Base-by-base conservation (phyloP, 2,888 invertebrate genomes). In the Hirudinaria manillensis region DNA sequence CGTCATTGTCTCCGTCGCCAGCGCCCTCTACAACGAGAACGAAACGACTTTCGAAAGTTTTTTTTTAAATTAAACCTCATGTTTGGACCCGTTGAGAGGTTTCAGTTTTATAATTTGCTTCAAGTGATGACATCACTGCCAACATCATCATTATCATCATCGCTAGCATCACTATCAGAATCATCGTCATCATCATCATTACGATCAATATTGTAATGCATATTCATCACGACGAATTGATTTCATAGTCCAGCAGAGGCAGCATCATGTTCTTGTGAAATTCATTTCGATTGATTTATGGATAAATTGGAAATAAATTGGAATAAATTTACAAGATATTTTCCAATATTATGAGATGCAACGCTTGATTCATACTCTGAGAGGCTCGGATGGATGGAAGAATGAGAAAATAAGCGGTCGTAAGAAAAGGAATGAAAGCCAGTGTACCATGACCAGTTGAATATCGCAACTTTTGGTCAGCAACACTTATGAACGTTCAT, bases 401-500 rank as follows among this genome's bases (percentile, higher is more conserved):
- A 16, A 1, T 45, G 45, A 45, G 45, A 16, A 45, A 45, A 45
- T 16, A 45, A 45, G 45, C 45, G 45, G 16, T 45, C 6, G 45
- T 45, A 45, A 45, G 45, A 45, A 45, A 45, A 45, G 3, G 16
- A 45, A 45, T 45, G 45, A 45, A 45, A 10, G 45, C 16, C 45
- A 10, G 3, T 45, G 45, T 45, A 45, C 45, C 45, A 45, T 45
- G 45, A 45, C 45, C 45, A 45, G 45, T 10, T 45, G 45, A 45
- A 45, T 45, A 45, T 45, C 61, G 24, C 29, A 24, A 24, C 61
- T 61, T 61, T 29, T 29, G 61, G 29, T 29, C 61, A 61, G 24
- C 61, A 10, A 29, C 29, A 61, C 61, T 61, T 61, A 61, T 29
- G 61, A 10, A 61, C 61, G n/a, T 61, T 61, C 61, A 61, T 61